Base-by-base conservation (phyloP, 2,113 vertebrate genomes). In the Pomatorhinus ruficollis region DNA sequence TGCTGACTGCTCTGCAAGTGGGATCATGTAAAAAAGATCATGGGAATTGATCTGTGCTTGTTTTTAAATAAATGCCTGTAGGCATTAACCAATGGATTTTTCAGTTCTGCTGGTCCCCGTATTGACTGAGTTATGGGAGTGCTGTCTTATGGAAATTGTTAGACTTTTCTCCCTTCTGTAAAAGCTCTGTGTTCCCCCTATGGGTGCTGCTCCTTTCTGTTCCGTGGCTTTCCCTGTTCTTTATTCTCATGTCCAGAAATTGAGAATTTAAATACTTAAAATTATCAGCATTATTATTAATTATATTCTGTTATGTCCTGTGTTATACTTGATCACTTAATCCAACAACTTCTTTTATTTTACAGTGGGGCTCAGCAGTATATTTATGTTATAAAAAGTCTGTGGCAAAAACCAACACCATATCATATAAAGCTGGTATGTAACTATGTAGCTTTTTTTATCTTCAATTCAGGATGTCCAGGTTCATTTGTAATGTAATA, bases 301-400 rank as follows among this genome's bases (percentile, higher is more conserved):
- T 71, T 93, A 16, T 44, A 57, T 89, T 77, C 76, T 49, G 5
- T 64, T 75, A 44, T 12, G 17, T 57, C 15, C 24, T 74, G 90
- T 56, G 31, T 95, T 84, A 31, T 21, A 11, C 17, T 83, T 75
- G 15, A 15, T 76, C 31, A 60, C 1, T 6, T 83, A 94, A 94
- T 82, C 70, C 83, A 69, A 3, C 86, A 42, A 31, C 28, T 94
- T 87, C 47, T 93, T 94, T 95, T 92, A 30, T 74, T 97, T 98
- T 96, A 71, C 97, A 99, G 99, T 99, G 99, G 99, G 99, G 99
- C 42, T 99, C 99, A 71, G 99, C 99, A 12, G 98, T 99, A 11
- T 99, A 99, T 96, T 98, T 99, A 61, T 99, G 99, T 97, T 99
- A 99, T 66, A 99, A 99, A 97, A 99, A 99, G 96, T 99, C 99